Percentiles rank a stretch among this genome's conserved stretches.
phyloP scores from a whole-genome alignment of 2,888 invertebrate genomes.

The Cremastinae sp. region DNA sequence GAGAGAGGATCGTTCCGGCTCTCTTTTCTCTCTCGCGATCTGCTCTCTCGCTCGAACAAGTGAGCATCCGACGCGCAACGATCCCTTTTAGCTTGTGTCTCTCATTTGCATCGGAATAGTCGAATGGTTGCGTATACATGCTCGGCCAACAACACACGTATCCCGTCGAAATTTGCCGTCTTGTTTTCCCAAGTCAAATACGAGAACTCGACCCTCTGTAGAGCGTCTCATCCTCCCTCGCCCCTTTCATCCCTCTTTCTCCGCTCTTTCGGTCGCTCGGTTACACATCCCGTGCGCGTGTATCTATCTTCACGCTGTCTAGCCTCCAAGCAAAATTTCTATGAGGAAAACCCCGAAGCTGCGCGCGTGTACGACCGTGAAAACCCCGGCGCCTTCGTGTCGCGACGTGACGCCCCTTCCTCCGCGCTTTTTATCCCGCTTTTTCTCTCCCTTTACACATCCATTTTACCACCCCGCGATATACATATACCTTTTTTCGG shows the following conservation, averaged over 20 bases:
- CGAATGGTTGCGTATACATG: slow-evolving; percentile 54
- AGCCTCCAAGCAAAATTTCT: slow-evolving; percentile 51
- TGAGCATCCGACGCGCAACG: slow-evolving; percentile 31
- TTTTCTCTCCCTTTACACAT: neutral
- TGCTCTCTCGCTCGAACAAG: slow-evolving; percentile 7
- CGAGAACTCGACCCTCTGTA: slow-evolving; percentile 34
- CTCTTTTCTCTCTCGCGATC: neutral
- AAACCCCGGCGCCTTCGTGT: slow-evolving; percentile 46
- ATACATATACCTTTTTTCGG: neutral
- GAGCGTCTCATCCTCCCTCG: slow-evolving; percentile 15
- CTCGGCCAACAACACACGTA: slow-evolving; percentile 27
- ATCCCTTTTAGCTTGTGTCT: slow-evolving; percentile 59
- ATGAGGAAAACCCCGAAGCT: slow-evolving; percentile 22
- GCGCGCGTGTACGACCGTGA: slow-evolving; percentile 47
- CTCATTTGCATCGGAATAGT: slow-evolving; percentile 70
- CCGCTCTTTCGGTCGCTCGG: neutral
- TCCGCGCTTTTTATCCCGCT: slow-evolving; percentile 14
- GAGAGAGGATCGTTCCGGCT: slow-evolving; percentile 30
- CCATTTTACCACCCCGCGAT: neutral
- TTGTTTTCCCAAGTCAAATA: slow-evolving; percentile 68
- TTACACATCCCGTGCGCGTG: neutral
- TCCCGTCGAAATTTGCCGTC: slow-evolving; percentile 61
- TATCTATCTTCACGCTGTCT: slow-evolving; percentile 26
- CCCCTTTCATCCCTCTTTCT: neutral
- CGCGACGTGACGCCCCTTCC: slow-evolving; percentile 48